Evolutionary conservation across 1,140 invertebrate species (phyloP).

Genomic region (Parapsyche elsis): DNA sequence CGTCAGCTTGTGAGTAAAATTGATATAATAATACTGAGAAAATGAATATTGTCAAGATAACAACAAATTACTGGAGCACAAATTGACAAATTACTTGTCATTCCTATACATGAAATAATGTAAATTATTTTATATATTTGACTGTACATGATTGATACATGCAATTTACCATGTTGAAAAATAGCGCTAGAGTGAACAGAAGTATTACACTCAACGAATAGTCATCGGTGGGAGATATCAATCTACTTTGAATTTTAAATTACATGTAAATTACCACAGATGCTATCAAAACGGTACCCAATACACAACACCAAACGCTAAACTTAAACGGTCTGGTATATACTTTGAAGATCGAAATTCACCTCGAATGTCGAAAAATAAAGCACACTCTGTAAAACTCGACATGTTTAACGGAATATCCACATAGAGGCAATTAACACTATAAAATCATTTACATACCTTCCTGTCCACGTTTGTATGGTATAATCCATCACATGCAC

Average conservation of each 20-base stretch:
- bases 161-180: conserved; percentile 68
- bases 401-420: too few species aligned
- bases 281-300: conserved; percentile 51
- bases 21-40: conserved; percentile 75
- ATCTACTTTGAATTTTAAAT: conserved; percentile 37
- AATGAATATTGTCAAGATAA: conserved; percentile 72
- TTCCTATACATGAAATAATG: conserved; percentile 59
- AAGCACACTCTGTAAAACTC: conserved; percentile 67
- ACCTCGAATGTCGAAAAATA: conserved; percentile 74
- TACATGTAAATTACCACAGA: conserved; percentile 5
- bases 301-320: conserved; percentile 68
- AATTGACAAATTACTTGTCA: conserved; percentile 64
- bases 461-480: conserved; percentile 69
- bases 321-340: conserved; percentile 69
- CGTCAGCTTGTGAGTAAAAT: conserved; percentile 81
- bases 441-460: conserved; percentile 65
- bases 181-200: conserved; percentile 63
- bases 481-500: conserved; percentile 70
- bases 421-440: too few species aligned
- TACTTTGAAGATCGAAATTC: conserved; percentile 69
- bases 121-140: background rate
- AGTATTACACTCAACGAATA: conserved; percentile 59
- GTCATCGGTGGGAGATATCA: conserved; percentile 49
- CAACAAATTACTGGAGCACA: conserved; percentile 69
- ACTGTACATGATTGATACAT: background rate